Conservation (phyloP, 2,797 vertebrate genomes). For the Heterohyrax brucei region DNA sequence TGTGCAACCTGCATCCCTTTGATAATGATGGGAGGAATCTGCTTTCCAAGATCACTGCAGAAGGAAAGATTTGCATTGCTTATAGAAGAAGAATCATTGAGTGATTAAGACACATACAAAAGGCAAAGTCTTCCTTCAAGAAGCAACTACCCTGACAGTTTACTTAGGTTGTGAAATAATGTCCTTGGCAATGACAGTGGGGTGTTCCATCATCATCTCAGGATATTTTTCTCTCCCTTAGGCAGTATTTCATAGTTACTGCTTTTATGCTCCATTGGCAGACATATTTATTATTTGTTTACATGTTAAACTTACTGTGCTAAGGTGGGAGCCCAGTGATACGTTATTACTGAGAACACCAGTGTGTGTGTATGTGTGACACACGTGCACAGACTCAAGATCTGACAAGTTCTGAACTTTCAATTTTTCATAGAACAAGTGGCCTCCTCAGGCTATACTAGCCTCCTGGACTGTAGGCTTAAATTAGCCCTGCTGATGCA, state of each 20-base stretch:
- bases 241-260: conserved; percentile 79
- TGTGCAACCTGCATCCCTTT: background rate
- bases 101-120: conserved; percentile 67
- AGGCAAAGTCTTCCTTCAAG: conserved; percentile 66
- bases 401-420: background rate
- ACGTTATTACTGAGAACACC: background rate
- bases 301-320: conserved; percentile 70
- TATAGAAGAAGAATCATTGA: background rate
- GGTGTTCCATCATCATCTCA: conserved; percentile 72
- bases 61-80: conserved; percentile 42
- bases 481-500: background rate
- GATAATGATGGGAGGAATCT: background rate
- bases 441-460: background rate
- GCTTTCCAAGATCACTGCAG: conserved; percentile 43
- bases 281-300: conserved; percentile 84
- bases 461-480: background rate
- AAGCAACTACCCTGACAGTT: conserved; percentile 58
- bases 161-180: conserved; percentile 66
- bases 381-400: background rate
- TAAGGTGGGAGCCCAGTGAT: conserved; percentile 53
- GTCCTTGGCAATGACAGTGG: conserved; percentile 70
- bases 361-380: background rate
- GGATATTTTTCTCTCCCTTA: conserved; percentile 71
- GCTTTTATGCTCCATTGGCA: conserved; percentile 69
- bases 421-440: background rate